Evolutionary conservation across 2,113 vertebrate genomes (phyloP).

Genomic region (Urocynchramus pylzowi): DNA sequence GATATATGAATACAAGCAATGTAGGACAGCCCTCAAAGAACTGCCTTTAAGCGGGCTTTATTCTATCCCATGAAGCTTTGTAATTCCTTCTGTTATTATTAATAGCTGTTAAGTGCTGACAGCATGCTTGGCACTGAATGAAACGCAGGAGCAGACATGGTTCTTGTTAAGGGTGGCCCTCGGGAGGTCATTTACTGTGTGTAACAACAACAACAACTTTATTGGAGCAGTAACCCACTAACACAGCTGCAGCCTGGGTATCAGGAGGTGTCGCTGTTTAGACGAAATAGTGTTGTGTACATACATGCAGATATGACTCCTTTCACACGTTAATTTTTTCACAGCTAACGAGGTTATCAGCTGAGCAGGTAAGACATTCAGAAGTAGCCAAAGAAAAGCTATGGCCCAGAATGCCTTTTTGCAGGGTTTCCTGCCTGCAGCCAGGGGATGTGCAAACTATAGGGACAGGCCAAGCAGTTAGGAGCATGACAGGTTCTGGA

Average conservation of each 20-base stretch:
- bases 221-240: constrained; percentile 18
- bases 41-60: constrained; percentile 19
- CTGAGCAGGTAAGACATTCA: not conserved
- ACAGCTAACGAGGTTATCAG: not conserved
- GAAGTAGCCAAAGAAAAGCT: not conserved
- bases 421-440: not conserved
- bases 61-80: constrained; percentile 38
- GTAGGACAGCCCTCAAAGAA: not conserved
- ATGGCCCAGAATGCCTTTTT: not conserved
- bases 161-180: constrained; percentile 59
- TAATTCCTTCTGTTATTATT: constrained; percentile 58
- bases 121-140: constrained; percentile 60
- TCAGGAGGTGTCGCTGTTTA: constrained; percentile 67
- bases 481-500: not conserved
- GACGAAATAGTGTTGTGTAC: not conserved
- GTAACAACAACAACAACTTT: constrained; percentile 64
- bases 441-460: not conserved
- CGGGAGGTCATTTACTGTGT: constrained; percentile 53
- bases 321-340: not conserved
- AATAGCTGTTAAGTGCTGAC: constrained; percentile 64
- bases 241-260: not conserved
- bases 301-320: not conserved
- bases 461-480: not conserved
- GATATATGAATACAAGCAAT: not conserved
- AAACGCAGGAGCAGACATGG: constrained; percentile 48